A percentile compares a stretch with the other conserved stretches of the same genome.
Conservation (phyloP, 2,888 invertebrate species). For the Ferrisia virgata region DNA sequence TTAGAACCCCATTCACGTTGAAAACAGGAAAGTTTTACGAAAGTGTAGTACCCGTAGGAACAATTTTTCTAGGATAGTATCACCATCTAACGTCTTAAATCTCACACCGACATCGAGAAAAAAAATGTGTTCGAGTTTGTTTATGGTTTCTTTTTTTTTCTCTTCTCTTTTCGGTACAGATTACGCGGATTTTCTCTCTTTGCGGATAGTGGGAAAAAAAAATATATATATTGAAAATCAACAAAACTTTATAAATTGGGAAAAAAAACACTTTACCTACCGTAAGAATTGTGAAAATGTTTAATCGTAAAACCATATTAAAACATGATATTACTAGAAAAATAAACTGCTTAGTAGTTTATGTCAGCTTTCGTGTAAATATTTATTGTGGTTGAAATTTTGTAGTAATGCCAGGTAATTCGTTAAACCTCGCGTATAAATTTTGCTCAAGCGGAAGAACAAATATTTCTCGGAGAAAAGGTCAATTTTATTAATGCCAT, state of each 20-base stretch:
- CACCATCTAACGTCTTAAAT: slow-evolving; percentile 22
- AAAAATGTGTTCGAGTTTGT: slow-evolving; percentile 7
- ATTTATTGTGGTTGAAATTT: slow-evolving; percentile 3
- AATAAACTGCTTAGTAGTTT: slow-evolving; percentile 1
- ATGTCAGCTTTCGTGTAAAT: slow-evolving; percentile 9
- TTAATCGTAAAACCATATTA: background rate
- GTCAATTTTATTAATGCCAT: slow-evolving; percentile 1
- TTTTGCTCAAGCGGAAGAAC: background rate
- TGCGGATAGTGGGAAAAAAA: background rate
- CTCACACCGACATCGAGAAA: slow-evolving; percentile 10
- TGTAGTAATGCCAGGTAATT: background rate
- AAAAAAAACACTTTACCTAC: background rate
- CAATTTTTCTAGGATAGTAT: slow-evolving; percentile 27
- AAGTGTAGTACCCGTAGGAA: slow-evolving; percentile 29
- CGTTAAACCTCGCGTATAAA: slow-evolving; percentile 3
- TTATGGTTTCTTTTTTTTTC: background rate
- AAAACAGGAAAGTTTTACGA: slow-evolving; percentile 32
- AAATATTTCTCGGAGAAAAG: background rate
- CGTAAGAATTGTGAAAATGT: background rate
- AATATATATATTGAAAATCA: background rate
- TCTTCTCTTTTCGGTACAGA: background rate
- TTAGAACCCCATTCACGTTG: slow-evolving; percentile 38
- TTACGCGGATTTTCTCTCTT: background rate
- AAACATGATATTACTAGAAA: background rate
- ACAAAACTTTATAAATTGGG: background rate